Conservation (phyloP, 1,140 invertebrate species). For the Lucilia sericata region DNA sequence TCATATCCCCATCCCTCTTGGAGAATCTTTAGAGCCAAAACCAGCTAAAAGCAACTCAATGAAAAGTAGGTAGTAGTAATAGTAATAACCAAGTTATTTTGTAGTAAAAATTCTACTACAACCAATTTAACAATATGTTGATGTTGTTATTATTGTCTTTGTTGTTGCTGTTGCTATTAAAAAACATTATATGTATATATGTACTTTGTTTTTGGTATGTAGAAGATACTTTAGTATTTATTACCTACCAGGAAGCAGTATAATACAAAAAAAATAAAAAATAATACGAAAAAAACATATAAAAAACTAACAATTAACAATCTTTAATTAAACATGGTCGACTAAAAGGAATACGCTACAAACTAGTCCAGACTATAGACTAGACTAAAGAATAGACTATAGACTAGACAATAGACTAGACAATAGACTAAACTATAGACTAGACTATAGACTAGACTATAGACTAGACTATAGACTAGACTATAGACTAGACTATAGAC, state of each 20-base stretch:
- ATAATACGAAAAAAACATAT: not conserved
- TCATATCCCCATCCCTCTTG: no score
- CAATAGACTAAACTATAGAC: no score
- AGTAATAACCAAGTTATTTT: not conserved
- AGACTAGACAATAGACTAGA: no score
- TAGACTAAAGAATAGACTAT: no score
- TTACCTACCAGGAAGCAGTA: slow-evolving; percentile 36
- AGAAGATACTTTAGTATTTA: slow-evolving; percentile 31
- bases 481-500: no score
- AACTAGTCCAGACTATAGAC: no score
- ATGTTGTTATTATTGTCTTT: no score
- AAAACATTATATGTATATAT: not conserved
- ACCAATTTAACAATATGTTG: not conserved
- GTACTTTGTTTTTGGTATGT: not conserved
- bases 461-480: no score
- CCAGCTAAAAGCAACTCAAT: no score
- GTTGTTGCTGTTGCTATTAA: not conserved
- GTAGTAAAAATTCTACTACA: not conserved
- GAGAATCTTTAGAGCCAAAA: no score
- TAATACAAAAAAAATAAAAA: not conserved
- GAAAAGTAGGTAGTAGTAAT: not conserved
- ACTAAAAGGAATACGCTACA: not conserved
- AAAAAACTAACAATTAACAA: not conserved
- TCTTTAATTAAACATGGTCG: not conserved
- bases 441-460: no score